Evolutionary conservation across 2,888 invertebrate species (phyloP), one percentile per base, ranked within the genome.

Genomic region (Eupithecia tripunctaria): DNA sequence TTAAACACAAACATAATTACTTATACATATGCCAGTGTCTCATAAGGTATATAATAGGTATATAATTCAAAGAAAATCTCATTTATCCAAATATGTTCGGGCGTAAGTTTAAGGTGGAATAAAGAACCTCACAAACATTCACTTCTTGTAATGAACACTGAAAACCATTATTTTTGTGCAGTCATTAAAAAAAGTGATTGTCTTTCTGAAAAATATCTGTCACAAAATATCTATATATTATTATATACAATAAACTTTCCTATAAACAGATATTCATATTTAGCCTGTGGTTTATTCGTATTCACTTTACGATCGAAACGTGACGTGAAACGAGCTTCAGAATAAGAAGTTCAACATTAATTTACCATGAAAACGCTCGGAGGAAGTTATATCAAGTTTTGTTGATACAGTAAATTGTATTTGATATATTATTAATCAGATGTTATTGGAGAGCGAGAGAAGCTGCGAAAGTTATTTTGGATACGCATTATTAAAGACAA

Each of bases 361-460:
- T 70, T 66, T 70, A 41, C 65, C 51, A 66, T 43, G 70, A 66
- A 70, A 66, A 70, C 60, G 70, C 32, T 15, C 18, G 25, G 29
- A 18, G 36, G 56, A 70, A 70, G 70, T 65, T 65, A 27, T 41
- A 38, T 38, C 25, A 41, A 70, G 56, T 51, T 38, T 6, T 25
- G 32, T 43, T 63, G 69, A 63, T 62, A 47, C 69, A 63, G 64
- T 51, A 64, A 64, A 70, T 56, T 38, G 51, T 64, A 47, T 64
- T 56, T 56, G 25, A 56, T 21, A 56, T 25, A 51, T 70, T 38
- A 64, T 70, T 18, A 29, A 60, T 29, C 60, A 60, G 60, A 29
- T 60, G 27, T 60, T 60, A 60, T 60, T 29, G 27, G 7, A 29
- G 60, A 29, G 18, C 4, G 3, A 25, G 7, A 6, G 27, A 60